These are phyloP conservation scores for Sanderia malayensis DNA, from an alignment of 30 jellyfish, hydroid and myxozoan species.

Conservation along the genomic window DNA sequence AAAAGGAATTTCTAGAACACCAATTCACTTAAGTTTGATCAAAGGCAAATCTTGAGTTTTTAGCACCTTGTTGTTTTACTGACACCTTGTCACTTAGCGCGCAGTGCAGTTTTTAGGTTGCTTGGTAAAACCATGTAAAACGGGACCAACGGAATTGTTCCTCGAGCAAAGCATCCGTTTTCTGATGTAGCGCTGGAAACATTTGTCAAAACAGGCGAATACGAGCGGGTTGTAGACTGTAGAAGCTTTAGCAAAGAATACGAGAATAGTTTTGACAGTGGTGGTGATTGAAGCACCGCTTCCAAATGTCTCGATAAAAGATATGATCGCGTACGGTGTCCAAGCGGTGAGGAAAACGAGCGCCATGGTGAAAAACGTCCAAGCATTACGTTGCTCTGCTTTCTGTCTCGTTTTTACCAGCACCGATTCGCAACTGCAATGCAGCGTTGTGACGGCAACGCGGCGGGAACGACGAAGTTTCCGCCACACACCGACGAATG, in stretches of 20 bases:
- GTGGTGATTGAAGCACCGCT: not conserved
- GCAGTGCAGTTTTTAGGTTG: too few relatives aligned
- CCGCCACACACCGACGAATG: constrained; percentile 14
- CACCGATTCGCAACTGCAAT: not conserved
- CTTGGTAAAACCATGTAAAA: too few relatives aligned
- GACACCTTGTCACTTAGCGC: too few relatives aligned
- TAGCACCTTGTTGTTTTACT: too few relatives aligned
- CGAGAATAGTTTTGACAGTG: constrained; percentile 17
- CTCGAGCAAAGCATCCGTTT: too few relatives aligned
- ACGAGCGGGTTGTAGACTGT: constrained; percentile 39
- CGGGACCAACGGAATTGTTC: too few relatives aligned
- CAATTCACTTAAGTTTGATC: too few relatives aligned
- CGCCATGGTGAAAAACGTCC: constrained; percentile 39
- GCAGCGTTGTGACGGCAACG: not conserved
- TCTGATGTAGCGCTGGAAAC: constrained; percentile 15
- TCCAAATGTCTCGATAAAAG: constrained; percentile 12
- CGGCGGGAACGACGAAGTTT: constrained; percentile 18
- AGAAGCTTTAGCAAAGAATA: constrained; percentile 51
- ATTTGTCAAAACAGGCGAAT: constrained; percentile 22
- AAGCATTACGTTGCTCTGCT: constrained; percentile 49
- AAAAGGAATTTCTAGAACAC: too few relatives aligned
- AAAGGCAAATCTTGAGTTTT: too few relatives aligned
- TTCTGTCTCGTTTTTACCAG: constrained; percentile 8
- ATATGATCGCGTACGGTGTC: constrained; percentile 54
- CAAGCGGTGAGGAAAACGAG: constrained; percentile 42